Evolutionary conservation across 2,888 invertebrate genomes (phyloP).

Genomic region (Eupithecia subumbrata): DNA sequence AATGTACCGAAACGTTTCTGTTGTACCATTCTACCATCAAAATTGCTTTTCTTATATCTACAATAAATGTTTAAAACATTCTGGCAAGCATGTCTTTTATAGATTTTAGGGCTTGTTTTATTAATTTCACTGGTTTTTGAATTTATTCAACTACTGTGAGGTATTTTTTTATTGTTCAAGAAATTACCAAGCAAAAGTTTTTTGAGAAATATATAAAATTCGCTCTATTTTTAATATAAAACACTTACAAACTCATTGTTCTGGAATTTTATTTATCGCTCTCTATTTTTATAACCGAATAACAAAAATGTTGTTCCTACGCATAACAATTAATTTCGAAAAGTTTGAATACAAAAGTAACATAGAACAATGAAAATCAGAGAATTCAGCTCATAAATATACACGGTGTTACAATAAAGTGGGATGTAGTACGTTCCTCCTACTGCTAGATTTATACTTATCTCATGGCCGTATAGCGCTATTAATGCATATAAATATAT

Average conservation of each 20-base stretch:
- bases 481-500: slow-evolving; percentile 80
- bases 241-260: not conserved
- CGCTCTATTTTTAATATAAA: not conserved
- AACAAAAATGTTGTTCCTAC: slow-evolving; percentile 6
- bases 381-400: slow-evolving; percentile 65
- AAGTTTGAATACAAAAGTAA: slow-evolving; percentile 33
- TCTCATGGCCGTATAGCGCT: slow-evolving; percentile 72
- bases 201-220: not conserved
- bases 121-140: slow-evolving; percentile 70
- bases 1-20: slow-evolving; percentile 68
- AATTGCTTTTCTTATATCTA: slow-evolving; percentile 79
- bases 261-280: not conserved
- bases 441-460: slow-evolving; percentile 73
- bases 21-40: slow-evolving; percentile 75
- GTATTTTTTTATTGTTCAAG: not conserved
- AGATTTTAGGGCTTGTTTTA: slow-evolving; percentile 78
- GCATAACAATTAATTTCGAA: slow-evolving; percentile 15
- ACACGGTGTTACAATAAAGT: slow-evolving; percentile 69
- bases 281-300: not conserved
- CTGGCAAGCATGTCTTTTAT: slow-evolving; percentile 82
- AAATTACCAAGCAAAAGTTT: not conserved
- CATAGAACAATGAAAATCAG: slow-evolving; percentile 49
- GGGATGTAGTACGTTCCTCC: slow-evolving; percentile 67
- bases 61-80: slow-evolving; percentile 80
- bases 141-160: slow-evolving; percentile 41